Evolutionary conservation across 2,113 vertebrate species (phyloP).

Genomic region (Zosterops hypoxanthus): DNA sequence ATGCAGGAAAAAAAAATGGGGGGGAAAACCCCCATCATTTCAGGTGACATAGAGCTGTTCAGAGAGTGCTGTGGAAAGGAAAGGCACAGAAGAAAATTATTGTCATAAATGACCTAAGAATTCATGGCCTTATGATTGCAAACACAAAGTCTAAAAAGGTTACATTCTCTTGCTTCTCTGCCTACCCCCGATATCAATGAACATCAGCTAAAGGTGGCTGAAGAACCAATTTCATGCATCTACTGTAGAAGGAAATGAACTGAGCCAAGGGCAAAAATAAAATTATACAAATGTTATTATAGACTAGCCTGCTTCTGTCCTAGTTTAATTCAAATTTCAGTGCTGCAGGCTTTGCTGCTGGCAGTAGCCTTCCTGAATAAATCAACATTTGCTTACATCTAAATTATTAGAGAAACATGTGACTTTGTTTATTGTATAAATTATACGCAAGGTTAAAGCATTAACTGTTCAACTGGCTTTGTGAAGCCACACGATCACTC

Average conservation of each 20-base stretch:
- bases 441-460: slow-evolving; percentile 93
- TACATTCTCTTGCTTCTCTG: slow-evolving; percentile 84
- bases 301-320: slow-evolving; percentile 99
- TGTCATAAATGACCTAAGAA: slow-evolving; percentile 76
- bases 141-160: slow-evolving; percentile 80
- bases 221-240: slow-evolving; percentile 99
- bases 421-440: slow-evolving; percentile 99
- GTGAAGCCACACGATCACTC: slow-evolving; percentile 49
- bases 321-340: slow-evolving; percentile 99
- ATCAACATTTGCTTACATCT: slow-evolving; percentile 99
- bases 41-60: slow-evolving; percentile 59
- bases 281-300: slow-evolving; percentile 99
- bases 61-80: slow-evolving; percentile 39
- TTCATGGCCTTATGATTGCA: slow-evolving; percentile 62
- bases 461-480: slow-evolving; percentile 81
- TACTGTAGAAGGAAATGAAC: slow-evolving; percentile 99
- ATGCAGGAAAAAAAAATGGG: neutral
- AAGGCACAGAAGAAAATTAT: slow-evolving; percentile 60
- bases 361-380: slow-evolving; percentile 99
- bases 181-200: slow-evolving; percentile 85
- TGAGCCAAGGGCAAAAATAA: slow-evolving; percentile 99
- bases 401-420: slow-evolving; percentile 99
- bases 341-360: slow-evolving; percentile 87
- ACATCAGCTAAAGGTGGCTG: slow-evolving; percentile 95
- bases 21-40: slow-evolving; percentile 32